A percentile compares a stretch with the other conserved stretches of the same genome.
Evolutionary conservation across 1,140 invertebrate species (phyloP).

Genomic region (Cecropterus lyciades): DNA sequence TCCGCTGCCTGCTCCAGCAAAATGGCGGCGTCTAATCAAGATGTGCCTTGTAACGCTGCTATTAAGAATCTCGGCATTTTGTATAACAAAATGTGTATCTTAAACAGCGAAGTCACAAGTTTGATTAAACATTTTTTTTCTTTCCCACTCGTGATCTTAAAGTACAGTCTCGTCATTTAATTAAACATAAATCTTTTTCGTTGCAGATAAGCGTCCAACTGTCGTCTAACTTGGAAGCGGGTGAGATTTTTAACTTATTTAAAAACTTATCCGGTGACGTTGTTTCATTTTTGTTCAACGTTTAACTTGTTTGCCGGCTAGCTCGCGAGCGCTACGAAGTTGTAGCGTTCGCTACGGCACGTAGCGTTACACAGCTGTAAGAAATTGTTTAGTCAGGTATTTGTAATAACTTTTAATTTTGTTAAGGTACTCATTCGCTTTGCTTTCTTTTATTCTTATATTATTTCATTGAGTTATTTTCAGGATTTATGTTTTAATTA

Average conservation of each 20-base stretch:
- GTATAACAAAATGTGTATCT: conserved; percentile 11
- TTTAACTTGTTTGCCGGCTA: background rate
- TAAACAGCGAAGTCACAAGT: conserved; percentile 1
- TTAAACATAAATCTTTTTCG: conserved; percentile 21
- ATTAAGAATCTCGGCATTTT: conserved; percentile 23
- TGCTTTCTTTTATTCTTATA: no score
- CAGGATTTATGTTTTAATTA: no score
- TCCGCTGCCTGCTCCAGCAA: conserved; percentile 18
- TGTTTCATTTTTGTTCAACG: conserved; percentile 9
- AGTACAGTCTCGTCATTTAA: conserved; percentile 4
- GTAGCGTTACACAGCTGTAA: conserved; percentile 27
- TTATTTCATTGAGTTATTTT: no score
- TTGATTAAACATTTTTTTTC: background rate
- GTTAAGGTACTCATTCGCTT: background rate
- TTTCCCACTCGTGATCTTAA: background rate
- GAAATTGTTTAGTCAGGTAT: conserved; percentile 18
- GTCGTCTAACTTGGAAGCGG: conserved; percentile 4
- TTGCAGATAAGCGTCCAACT: conserved; percentile 26
- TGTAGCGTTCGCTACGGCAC: conserved; percentile 31
- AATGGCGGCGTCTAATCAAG: conserved; percentile 32
- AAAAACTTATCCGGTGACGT: conserved; percentile 2
- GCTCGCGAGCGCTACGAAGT: conserved; percentile 9
- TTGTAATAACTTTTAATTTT: conserved; percentile 4
- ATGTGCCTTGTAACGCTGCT: conserved; percentile 29
- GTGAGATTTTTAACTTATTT: conserved; percentile 14